phyloP scores from a whole-genome alignment of 2,888 invertebrate species.

The Nomada ferruginata region DNA sequence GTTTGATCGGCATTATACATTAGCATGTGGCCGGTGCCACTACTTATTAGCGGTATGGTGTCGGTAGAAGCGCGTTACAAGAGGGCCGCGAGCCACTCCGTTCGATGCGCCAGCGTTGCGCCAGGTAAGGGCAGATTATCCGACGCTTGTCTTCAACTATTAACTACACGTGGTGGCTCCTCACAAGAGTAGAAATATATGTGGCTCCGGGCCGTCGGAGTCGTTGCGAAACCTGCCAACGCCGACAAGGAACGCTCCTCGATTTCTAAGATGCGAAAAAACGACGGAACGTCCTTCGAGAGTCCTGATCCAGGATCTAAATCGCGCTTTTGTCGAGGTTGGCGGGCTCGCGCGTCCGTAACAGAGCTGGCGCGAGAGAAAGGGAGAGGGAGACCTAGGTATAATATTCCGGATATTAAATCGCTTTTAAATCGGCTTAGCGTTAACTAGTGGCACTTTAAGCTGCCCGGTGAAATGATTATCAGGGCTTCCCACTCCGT shows the following conservation, averaged over 20 bases:
- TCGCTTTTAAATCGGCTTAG: slow-evolving; percentile 85
- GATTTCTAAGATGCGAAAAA: slow-evolving; percentile 14
- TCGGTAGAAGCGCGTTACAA: slow-evolving; percentile 34
- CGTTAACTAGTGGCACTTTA: slow-evolving; percentile 85
- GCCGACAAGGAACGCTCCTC: neutral
- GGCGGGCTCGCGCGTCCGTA: slow-evolving; percentile 6
- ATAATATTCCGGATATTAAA: slow-evolving; percentile 83
- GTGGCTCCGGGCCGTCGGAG: slow-evolving; percentile 50
- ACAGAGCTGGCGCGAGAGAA: neutral
- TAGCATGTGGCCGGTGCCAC: slow-evolving; percentile 84
- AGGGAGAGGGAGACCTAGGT: slow-evolving; percentile 65
- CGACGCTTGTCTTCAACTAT: neutral
- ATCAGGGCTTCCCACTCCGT: slow-evolving; percentile 83
- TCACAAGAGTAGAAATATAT: slow-evolving; percentile 5
- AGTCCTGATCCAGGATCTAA: slow-evolving; percentile 19
- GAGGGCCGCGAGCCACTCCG: neutral
- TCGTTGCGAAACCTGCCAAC: slow-evolving; percentile 23
- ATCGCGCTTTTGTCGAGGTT: slow-evolving; percentile 39
- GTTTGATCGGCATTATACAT: slow-evolving; percentile 83
- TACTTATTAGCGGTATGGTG: slow-evolving; percentile 77
- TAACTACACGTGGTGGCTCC: neutral
- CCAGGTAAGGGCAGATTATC: too few relatives aligned
- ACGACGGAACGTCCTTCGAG: slow-evolving; percentile 8
- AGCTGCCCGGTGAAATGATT: slow-evolving; percentile 84
- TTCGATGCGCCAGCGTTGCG: neutral